Conservation (phyloP, 2,888 invertebrate species). For the Hypolimnas misippus region DNA sequence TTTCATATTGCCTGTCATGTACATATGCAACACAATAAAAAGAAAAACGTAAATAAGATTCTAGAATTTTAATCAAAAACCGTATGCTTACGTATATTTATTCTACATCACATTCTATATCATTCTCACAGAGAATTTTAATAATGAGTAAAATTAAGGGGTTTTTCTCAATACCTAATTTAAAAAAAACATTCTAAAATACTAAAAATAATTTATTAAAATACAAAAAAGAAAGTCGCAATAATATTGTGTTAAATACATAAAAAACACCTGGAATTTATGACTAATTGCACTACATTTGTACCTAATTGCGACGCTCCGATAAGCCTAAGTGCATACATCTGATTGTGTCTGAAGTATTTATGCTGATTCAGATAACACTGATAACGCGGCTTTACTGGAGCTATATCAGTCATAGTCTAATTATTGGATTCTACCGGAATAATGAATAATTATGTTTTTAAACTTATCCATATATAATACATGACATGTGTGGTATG, state of each 20-base stretch:
- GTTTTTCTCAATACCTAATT: too few relatives aligned
- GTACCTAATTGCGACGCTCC: conserved; percentile 14
- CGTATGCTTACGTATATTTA: too few relatives aligned
- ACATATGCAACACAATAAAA: too few relatives aligned
- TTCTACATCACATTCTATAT: too few relatives aligned
- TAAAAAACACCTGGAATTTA: background rate
- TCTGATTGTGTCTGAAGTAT: conserved; percentile 11
- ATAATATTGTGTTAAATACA: background rate
- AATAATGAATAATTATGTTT: background rate
- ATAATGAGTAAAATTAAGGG: too few relatives aligned
- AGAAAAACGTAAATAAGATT: too few relatives aligned
- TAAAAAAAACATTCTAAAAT: too few relatives aligned
- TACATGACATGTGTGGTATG: too few relatives aligned
- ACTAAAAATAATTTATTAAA: background rate
- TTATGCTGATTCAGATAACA: conserved; percentile 9
- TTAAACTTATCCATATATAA: too few relatives aligned
- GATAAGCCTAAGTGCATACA: conserved; percentile 19
- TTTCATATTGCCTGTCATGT: too few relatives aligned
- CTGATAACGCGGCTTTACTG: background rate
- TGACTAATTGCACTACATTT: conserved; percentile 13
- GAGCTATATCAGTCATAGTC: conserved; percentile 1
- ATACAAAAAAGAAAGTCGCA: background rate
- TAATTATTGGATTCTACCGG: background rate
- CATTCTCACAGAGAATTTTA: too few relatives aligned
- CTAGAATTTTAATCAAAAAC: too few relatives aligned